phyloP scores from a whole-genome alignment of 2,888 invertebrate genomes.

The Cryptus viduatorius region DNA sequence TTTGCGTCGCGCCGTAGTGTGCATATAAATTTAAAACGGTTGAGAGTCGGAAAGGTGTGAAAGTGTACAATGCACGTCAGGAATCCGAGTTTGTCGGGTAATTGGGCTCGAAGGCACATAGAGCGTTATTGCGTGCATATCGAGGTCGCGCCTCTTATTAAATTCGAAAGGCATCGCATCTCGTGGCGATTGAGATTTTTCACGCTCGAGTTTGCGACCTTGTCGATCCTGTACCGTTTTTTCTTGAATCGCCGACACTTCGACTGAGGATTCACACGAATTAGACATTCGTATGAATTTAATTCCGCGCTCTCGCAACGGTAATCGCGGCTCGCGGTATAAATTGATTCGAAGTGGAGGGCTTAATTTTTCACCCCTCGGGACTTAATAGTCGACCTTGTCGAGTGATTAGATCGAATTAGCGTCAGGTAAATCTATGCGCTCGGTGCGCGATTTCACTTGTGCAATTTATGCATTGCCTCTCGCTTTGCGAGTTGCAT shows the following conservation, averaged over 20 bases:
- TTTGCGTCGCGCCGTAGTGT: not conserved
- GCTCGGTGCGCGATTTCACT: constrained; percentile 54
- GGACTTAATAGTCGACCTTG: constrained; percentile 57
- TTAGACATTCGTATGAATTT: not conserved
- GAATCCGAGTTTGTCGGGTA: constrained; percentile 71
- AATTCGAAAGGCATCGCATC: constrained; percentile 60
- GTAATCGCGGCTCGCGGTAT: not conserved
- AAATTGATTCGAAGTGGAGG: constrained; percentile 15
- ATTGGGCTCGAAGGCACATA: constrained; percentile 63
- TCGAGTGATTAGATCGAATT: constrained; percentile 66
- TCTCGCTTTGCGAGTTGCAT: constrained; percentile 25
- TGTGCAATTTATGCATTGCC: constrained; percentile 49
- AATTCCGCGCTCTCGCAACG: not conserved
- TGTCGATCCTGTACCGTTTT: constrained; percentile 47
- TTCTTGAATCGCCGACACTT: not conserved
- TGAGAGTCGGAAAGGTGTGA: constrained; percentile 71
- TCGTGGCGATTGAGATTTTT: constrained; percentile 59
- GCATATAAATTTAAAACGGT: not conserved
- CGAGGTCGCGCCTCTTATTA: constrained; percentile 70
- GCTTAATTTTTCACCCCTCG: constrained; percentile 20
- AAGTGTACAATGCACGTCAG: constrained; percentile 70
- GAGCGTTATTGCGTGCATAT: constrained; percentile 70
- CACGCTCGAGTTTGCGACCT: constrained; percentile 68
- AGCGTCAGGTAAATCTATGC: constrained; percentile 60
- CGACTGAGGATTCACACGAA: not conserved